These are phyloP conservation scores for Ennomos erosarius DNA, from an alignment of 2,888 invertebrate genomes.

Conservation along the genomic window DNA sequence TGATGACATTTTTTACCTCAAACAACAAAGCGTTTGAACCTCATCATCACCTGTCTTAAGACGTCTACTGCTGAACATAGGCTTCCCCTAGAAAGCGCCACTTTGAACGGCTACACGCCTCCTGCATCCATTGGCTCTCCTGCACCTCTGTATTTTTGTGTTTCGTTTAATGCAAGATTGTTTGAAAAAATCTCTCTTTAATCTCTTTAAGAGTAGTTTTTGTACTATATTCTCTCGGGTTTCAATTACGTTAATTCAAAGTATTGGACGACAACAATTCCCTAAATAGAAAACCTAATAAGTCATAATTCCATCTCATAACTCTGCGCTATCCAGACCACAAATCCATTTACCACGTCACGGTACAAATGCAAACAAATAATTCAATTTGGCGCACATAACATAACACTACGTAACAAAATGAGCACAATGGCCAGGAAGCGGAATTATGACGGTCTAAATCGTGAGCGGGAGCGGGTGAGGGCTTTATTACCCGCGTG, in stretches of 20 bases:
- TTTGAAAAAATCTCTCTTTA: no score
- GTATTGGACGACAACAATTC: not conserved
- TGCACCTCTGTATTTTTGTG: no score
- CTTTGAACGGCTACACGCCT: no score
- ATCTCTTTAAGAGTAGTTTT: no score
- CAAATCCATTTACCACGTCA: constrained; percentile 38
- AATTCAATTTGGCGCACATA: constrained; percentile 50
- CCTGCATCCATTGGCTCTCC: no score
- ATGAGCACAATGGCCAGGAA: constrained; percentile 49
- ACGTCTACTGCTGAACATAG: no score
- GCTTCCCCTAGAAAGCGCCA: no score
- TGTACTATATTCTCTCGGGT: no score
- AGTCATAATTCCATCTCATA: constrained; percentile 20
- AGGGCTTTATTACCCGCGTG: constrained; percentile 62
- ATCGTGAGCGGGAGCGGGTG: constrained; percentile 57
- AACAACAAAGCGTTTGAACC: no score
- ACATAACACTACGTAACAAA: constrained; percentile 47
- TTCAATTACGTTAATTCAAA: not conserved
- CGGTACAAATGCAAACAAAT: constrained; percentile 41
- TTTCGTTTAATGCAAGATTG: no score
- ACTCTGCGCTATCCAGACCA: constrained; percentile 21
- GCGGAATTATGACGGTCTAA: constrained; percentile 60
- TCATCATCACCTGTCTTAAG: no score
- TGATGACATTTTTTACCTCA: no score
- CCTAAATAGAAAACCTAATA: constrained; percentile 16